Conservation (phyloP, 2,113 vertebrate genomes). For the Pomatorhinus ruficollis region DNA sequence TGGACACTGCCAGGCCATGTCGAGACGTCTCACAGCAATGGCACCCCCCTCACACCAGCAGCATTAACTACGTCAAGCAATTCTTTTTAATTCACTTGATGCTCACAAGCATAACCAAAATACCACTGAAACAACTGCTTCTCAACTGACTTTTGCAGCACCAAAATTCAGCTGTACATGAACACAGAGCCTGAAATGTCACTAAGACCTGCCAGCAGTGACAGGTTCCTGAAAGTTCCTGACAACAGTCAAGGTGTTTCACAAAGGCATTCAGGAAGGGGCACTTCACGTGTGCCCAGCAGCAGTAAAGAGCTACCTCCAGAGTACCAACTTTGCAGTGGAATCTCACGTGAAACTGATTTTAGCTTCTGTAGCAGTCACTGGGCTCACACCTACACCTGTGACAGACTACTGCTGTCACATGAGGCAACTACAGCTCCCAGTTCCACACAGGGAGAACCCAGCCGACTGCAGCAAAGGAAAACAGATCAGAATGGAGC, state of each 20-base stretch:
- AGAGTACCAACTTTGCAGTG: neutral
- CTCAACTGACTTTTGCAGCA: neutral
- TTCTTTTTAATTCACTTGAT: neutral
- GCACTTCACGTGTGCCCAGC: rapidly evolving
- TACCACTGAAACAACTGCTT: neutral
- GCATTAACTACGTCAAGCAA: neutral
- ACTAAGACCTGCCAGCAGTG: neutral
- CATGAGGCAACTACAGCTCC: neutral
- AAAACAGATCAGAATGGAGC: neutral
- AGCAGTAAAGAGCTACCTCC: neutral
- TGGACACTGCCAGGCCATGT: neutral
- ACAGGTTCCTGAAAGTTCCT: neutral
- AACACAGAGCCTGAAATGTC: neutral
- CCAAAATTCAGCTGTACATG: neutral
- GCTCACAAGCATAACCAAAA: neutral
- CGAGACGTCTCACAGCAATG: neutral
- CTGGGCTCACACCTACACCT: neutral
- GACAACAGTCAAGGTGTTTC: neutral
- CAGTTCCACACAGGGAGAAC: neutral
- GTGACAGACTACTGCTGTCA: neutral
- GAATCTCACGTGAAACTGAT: rapidly evolving
- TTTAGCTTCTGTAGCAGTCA: neutral
- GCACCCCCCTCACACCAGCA: neutral
- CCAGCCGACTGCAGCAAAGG: neutral
- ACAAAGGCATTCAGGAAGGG: neutral